Base-by-base conservation (phyloP, 2,888 invertebrate species). In the Pterostichus madidus region DNA sequence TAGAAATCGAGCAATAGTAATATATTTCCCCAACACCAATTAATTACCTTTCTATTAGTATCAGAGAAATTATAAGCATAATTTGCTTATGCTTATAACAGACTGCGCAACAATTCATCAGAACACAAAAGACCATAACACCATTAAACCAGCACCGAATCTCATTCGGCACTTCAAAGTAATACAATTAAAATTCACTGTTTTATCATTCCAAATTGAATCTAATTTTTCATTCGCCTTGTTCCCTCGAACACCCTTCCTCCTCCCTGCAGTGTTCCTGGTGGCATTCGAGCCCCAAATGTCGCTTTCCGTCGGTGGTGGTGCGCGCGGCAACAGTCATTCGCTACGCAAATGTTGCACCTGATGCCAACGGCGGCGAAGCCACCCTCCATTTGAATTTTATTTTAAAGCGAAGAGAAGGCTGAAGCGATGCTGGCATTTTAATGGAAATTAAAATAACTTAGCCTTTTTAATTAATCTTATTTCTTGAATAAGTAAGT, bases 141-240 rank as follows among this genome's bases (percentile, higher is more conserved):
- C 11, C 64, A 64, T 64, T 32, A 64, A 64, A 59, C 31, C 64
- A 35, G 64, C 64, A 31, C 8, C 59, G 17, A 46, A 71, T 71
- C 71, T 71, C 71, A 71, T 71, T 46, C 76, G 32, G 2, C 35
- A 13, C 15, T 53, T 46, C 73, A 52, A 61, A 61, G 32, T 49
- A 79, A 79, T 49, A 31, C 46, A 79, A 79, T 79, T 79, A 68
- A 79, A 64, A 79, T 79, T 64, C 79, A 79, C 31, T 79, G 49
- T 52, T 64, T 61, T 64, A 79, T 79, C 46, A 79, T 79, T 79
- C 59, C 49, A 79, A 79, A 79, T 79, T 79, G 79, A 64, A 64
- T 64, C 49, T 68, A 79, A 68, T 79, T 79, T 79, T 79, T 79
- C 77, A 77, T 35, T 8, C 56, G 53, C 13, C 71, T 15, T 39